Evolutionary conservation across 1,140 invertebrate genomes (phyloP), one percentile per base, ranked within the genome.

Genomic region (Sesamia nonagrioides): DNA sequence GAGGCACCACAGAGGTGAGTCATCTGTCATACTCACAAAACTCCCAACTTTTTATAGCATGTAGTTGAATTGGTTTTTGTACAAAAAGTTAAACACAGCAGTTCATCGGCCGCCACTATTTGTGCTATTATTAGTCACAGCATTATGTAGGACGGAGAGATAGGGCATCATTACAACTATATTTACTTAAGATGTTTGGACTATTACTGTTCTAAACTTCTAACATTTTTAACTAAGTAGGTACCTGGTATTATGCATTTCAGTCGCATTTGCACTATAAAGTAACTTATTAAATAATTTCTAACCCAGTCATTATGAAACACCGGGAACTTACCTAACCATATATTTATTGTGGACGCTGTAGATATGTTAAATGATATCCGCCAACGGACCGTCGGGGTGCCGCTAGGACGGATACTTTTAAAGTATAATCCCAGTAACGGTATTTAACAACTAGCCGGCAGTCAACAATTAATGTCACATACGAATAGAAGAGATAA

Each of bases 1-100:
- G 37, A 82, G 95, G 33, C 95, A 95, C 74, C 94, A 95, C 63
- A 86, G 94, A 95, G 95, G 95, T 95, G 82, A 91, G 91, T 88
- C 80, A 82, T 69, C 45, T 13, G 21, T 48, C 48, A 33, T 73
- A 56, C 6, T 27, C 50, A 56, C 6, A 21, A 21, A 18, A 11
- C 42, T 66, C 9, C 21, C 8, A 35, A 58, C 17, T 40, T 42
- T 61, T 61, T 1, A 6, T 48, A 27, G 9, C 18, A 61, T 37
- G 60, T 17, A 42, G 35, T 69, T 21, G 27, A 72, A 78, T 50
- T 27, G 48, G 68, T 77, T 69, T 42, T 69, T 77, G 18, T 52
- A 58, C 45, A n/a, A 27, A 35, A 42, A 60, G 50, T 0, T 61
- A 48, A 9, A 60, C 54, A 50, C 18, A 42, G 52, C 45, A 50